Evolutionary conservation across 2,113 vertebrate genomes (phyloP).

Genomic region (Kryptolebias marmoratus): DNA sequence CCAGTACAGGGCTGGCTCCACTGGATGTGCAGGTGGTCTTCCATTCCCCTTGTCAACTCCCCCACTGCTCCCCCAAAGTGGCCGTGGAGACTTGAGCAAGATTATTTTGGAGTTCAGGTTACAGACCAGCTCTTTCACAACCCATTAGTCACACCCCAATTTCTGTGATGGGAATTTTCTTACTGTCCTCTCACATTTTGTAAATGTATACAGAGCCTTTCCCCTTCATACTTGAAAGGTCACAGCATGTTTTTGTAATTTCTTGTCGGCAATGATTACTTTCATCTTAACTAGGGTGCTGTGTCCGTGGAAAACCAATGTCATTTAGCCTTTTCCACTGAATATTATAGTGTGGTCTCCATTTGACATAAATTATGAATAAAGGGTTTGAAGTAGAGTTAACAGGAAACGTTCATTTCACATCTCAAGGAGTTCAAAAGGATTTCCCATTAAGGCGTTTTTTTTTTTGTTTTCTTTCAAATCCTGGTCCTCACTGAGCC

Average conservation of each 20-base stretch:
- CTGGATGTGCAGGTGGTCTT: constrained; percentile 74
- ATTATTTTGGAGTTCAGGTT: constrained; percentile 73
- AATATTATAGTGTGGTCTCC: constrained; percentile 29
- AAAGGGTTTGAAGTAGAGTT: constrained; percentile 36
- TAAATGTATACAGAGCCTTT: constrained; percentile 62
- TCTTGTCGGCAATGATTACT: constrained; percentile 67
- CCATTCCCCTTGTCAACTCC: constrained; percentile 61
- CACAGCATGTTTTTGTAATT: constrained; percentile 66
- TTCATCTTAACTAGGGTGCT: constrained; percentile 45
- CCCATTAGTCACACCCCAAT: constrained; percentile 73
- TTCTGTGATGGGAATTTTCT: constrained; percentile 61
- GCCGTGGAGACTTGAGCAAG: constrained; percentile 64
- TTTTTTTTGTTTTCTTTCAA: constrained; percentile 53
- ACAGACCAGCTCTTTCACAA: constrained; percentile 63
- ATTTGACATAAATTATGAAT: constrained; percentile 46
- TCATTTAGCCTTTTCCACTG: constrained; percentile 42
- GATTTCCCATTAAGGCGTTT: constrained; percentile 42
- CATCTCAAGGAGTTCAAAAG: constrained; percentile 45
- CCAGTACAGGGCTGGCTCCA: constrained; percentile 63
- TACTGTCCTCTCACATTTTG: constrained; percentile 56
- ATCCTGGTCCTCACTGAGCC: constrained; percentile 49
- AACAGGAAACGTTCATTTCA: constrained; percentile 57
- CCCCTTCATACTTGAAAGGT: constrained; percentile 60
- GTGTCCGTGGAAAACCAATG: constrained; percentile 48
- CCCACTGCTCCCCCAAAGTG: constrained; percentile 59